Conservation (phyloP, 2,888 invertebrate species). For the Entomobrya multifasciata region DNA sequence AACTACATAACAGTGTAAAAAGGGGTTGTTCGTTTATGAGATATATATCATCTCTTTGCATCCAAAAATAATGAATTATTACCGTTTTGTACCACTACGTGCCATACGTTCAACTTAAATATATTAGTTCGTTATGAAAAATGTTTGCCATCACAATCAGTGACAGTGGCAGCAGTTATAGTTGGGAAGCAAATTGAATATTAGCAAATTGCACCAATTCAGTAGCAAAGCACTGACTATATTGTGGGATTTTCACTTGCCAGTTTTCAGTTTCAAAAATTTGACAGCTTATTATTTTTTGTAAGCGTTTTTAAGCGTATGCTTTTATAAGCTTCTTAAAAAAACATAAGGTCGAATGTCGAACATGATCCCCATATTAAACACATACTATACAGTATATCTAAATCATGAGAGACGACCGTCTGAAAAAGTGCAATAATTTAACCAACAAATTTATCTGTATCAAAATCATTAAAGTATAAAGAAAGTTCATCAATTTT, state of each 20-base stretch:
- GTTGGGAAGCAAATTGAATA: slow-evolving; percentile 3
- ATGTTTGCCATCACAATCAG: slow-evolving; percentile 4
- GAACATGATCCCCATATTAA: too few species aligned
- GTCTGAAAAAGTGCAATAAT: slow-evolving; percentile 25
- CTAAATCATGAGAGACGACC: slow-evolving; percentile 29
- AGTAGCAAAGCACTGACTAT: neutral
- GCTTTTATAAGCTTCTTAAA: too few species aligned
- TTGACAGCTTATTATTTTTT: neutral
- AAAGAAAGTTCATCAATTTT: slow-evolving; percentile 47
- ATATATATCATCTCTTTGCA: too few species aligned
- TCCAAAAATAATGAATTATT: too few species aligned
- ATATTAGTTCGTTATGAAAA: neutral
- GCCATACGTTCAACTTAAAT: neutral
- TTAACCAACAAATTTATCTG: neutral
- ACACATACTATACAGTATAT: too few species aligned
- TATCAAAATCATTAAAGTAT: neutral
- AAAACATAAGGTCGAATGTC: slow-evolving; percentile 17
- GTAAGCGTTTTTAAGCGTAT: neutral
- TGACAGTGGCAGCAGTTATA: too few species aligned
- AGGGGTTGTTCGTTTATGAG: too few species aligned
- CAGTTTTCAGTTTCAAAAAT: slow-evolving; percentile 24
- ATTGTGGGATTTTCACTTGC: slow-evolving; percentile 49
- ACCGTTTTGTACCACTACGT: neutral
- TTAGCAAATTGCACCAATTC: slow-evolving; percentile 5
- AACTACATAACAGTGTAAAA: too few species aligned